Evolutionary conservation across 53 echinoderm and acorn worm species (phyloP).

Genomic region (Crossaster papposus): DNA sequence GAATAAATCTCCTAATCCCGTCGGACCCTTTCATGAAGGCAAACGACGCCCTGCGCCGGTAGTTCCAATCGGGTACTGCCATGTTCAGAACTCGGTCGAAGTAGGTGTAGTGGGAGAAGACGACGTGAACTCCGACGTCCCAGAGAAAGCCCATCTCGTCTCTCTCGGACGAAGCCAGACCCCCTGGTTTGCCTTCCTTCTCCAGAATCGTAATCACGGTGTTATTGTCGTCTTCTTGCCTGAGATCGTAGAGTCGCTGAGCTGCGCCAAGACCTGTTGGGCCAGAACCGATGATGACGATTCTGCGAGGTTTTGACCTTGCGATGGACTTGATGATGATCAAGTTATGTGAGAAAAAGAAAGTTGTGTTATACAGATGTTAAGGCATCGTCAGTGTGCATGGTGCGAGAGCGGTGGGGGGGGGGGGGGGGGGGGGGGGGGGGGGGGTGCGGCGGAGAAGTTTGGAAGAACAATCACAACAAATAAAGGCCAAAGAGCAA

Average conservation of each 20-base stretch:
- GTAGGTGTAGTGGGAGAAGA: slow-evolving; percentile 31
- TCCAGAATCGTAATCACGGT: slow-evolving; percentile 43
- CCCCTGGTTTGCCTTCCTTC: slow-evolving; percentile 40
- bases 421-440: too few species aligned
- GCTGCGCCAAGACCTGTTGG: slow-evolving; percentile 63
- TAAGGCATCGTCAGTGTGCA: too few species aligned
- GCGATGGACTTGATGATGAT: too few species aligned
- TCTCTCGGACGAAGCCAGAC: slow-evolving; percentile 19
- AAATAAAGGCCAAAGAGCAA: too few species aligned
- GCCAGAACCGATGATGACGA: slow-evolving; percentile 60
- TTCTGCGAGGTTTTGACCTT: background rate
- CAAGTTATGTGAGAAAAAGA: too few species aligned
- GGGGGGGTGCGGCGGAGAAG: too few species aligned
- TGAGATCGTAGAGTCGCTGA: slow-evolving; percentile 29
- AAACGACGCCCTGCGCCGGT: slow-evolving; percentile 47
- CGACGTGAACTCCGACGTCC: slow-evolving; percentile 45
- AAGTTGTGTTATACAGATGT: too few species aligned
- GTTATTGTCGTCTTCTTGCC: background rate
- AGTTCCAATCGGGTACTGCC: slow-evolving; percentile 41
- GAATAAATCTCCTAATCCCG: slow-evolving; percentile 43
- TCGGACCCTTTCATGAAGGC: slow-evolving; percentile 60
- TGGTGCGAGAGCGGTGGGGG: too few species aligned
- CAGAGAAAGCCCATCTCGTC: slow-evolving; percentile 54
- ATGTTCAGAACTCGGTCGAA: slow-evolving; percentile 15
- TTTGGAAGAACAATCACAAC: too few species aligned